Base-by-base conservation (phyloP, 2,113 vertebrate species). In the Sula dactylatra region DNA sequence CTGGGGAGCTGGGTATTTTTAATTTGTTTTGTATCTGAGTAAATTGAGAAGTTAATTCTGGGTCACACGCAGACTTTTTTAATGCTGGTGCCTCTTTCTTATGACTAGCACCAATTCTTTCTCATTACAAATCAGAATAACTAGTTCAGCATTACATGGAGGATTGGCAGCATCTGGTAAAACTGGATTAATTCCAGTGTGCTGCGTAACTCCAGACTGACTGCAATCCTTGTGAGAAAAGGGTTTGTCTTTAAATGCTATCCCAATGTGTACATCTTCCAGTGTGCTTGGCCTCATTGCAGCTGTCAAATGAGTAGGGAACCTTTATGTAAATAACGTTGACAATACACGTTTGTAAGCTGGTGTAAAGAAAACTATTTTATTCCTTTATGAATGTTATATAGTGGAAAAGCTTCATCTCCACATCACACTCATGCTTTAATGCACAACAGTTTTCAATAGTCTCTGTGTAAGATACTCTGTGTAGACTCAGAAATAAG, bases 131-230 rank as follows among this genome's bases (percentile, higher is more conserved):
- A 89, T 62, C 66, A 64, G 74, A 94, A 50, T 79, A 82, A 92
- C 58, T 38, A 40, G 84, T 80, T 84, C 74, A 95, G 74, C 49
- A 47, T 66, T 94, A 38, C 49, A 34, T 44, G 32, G 72, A 64
- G 54, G 66, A 82, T 82, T 88, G 79, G 71, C 72, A 92, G 86
- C 91, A 95, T 93, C 89, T 96, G 94, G 92, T 27, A 91, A 86
- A 96, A 77, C 78, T 95, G 91, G 84, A 90, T 69, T 67, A 77
- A 90, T 78, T 95, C 90, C 88, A 94, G 2, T 0, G 0, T 56
- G 59, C 94, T 95, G 84, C 81, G 21, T 80, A 90, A 36, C 59
- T 93, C 50, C 58, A 87, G 66, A 6, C 20, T 59, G 55, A n/a
- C 54, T 87, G 71, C 42, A 47, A 8, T 40, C 45, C 49, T 59